phyloP scores from a whole-genome alignment of 2,797 vertebrate species.

The Austrolebias charrua region DNA sequence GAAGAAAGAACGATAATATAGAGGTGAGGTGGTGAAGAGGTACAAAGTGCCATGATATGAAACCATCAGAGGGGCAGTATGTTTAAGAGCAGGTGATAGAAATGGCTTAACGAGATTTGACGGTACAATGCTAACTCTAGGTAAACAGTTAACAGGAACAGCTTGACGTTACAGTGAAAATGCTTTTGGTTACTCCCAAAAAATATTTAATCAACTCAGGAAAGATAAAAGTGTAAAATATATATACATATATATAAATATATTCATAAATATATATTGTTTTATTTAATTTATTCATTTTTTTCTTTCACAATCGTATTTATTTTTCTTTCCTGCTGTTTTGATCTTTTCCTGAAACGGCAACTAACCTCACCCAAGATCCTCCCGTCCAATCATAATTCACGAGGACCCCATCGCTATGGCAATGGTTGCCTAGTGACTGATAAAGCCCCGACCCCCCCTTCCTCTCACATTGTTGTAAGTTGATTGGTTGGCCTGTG shows the following conservation, averaged over 20 bases:
- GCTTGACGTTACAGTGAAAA: constrained; percentile 38
- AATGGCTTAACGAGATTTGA: constrained; percentile 33
- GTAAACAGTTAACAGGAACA: constrained; percentile 26
- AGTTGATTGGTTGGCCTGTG: constrained; percentile 81
- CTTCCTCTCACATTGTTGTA: constrained; percentile 80
- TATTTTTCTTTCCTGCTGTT: constrained; percentile 77
- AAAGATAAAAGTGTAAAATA: constrained; percentile 66
- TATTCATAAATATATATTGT: no score
- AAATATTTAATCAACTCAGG: constrained; percentile 53
- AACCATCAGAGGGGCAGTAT: constrained; percentile 36
- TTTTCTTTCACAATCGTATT: constrained; percentile 74
- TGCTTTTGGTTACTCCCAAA: constrained; percentile 50
- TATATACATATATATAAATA: no score
- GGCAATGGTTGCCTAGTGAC: constrained; percentile 84
- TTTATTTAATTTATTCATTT: constrained; percentile 71
- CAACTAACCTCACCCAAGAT: constrained; percentile 81
- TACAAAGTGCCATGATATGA: constrained; percentile 11
- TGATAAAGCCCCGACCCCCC: constrained; percentile 84
- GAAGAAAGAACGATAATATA: constrained; percentile 40
- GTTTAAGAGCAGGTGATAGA: constrained; percentile 33
- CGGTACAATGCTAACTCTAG: constrained; percentile 48
- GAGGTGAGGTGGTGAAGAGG: constrained; percentile 50
- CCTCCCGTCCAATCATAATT: constrained; percentile 82
- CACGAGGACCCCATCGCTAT: constrained; percentile 81
- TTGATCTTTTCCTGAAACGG: constrained; percentile 81